Conservation (phyloP, 2,888 invertebrate genomes). For the Adelognathus sp. region DNA sequence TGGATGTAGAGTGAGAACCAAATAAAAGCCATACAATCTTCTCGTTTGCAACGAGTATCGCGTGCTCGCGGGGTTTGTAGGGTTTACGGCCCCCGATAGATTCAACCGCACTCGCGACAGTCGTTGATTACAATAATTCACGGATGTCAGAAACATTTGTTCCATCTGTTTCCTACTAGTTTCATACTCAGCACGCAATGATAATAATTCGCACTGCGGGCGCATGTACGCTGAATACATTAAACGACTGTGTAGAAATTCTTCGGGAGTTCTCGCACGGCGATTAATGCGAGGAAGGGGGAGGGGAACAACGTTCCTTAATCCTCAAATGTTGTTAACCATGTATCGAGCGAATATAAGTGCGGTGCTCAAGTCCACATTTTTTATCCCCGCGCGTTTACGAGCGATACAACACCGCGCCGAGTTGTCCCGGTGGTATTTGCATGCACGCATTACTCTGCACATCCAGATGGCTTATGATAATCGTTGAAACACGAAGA, state of each 20-base stretch:
- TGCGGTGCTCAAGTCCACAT: neutral
- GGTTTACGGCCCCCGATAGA: too few relatives aligned
- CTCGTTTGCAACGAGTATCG: conserved; percentile 7
- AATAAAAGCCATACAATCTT: neutral
- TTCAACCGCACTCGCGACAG: conserved; percentile 18
- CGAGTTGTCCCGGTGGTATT: conserved; percentile 9
- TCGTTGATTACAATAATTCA: conserved; percentile 65
- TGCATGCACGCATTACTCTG: conserved; percentile 1
- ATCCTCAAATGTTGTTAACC: neutral
- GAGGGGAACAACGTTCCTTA: neutral
- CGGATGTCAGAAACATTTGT: conserved; percentile 48
- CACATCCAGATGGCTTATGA: conserved; percentile 32
- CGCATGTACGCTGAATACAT: neutral
- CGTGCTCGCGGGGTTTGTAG: conserved; percentile 7
- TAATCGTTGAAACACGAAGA: conserved; percentile 39
- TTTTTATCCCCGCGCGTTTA: neutral
- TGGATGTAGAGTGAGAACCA: neutral
- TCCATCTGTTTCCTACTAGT: conserved; percentile 53
- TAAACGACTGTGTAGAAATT: neutral
- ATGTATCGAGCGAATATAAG: neutral
- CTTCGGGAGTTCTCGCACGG: neutral
- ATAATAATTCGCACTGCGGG: neutral
- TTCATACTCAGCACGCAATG: conserved; percentile 39
- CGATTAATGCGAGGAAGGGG: neutral
- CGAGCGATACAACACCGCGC: neutral